Conservation (phyloP, 2,113 vertebrate species). For the Phalacrocorax brasilianus region DNA sequence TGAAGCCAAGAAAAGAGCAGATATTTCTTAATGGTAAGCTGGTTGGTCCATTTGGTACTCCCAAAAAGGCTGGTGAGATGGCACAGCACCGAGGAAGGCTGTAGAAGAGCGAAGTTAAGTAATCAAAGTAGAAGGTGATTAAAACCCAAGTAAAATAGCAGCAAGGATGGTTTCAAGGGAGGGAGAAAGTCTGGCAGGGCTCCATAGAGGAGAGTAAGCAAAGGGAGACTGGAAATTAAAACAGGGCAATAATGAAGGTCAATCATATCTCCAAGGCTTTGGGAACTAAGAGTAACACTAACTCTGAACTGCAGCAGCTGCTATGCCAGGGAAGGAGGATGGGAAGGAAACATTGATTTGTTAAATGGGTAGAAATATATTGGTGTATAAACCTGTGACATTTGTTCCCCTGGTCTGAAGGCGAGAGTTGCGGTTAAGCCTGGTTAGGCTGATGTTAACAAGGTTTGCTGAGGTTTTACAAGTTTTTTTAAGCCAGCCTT, state of each 20-base stretch:
- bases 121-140: background rate
- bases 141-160: background rate
- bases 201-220: background rate
- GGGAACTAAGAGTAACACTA: background rate
- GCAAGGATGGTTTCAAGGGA: background rate
- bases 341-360: background rate
- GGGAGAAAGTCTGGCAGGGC: background rate
- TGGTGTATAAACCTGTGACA: background rate
- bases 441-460: background rate
- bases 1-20: conserved; percentile 28
- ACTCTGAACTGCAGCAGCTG: background rate
- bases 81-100: background rate
- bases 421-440: background rate
- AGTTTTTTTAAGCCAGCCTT: background rate
- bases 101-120: background rate
- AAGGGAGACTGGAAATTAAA: conserved; percentile 5
- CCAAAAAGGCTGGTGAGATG: background rate
- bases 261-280: background rate
- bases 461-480: background rate
- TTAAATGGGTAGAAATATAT: background rate
- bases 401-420: background rate
- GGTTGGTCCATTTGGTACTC: background rate
- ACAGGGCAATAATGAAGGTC: background rate
- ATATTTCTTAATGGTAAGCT: conserved; percentile 21
- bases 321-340: background rate